These are phyloP conservation scores for Pseudanteris insignis DNA, from an alignment of 2,888 invertebrate genomes.

Conservation along the genomic window DNA sequence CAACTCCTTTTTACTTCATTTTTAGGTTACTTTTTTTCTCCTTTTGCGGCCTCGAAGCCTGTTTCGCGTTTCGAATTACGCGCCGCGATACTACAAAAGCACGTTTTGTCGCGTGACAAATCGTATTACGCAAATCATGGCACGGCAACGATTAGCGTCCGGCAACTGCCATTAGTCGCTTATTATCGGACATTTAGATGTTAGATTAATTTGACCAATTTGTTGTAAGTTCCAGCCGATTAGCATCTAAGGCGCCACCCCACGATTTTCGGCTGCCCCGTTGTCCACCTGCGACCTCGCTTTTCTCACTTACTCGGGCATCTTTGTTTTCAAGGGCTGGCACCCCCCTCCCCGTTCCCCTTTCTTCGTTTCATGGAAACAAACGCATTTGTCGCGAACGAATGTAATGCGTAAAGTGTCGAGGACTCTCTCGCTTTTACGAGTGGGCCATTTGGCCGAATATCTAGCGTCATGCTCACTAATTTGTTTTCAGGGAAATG, in stretches of 20 bases:
- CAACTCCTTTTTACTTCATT: not conserved
- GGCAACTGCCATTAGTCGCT: slow-evolving; percentile 47
- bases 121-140: slow-evolving; percentile 50
- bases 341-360: too few relatives aligned
- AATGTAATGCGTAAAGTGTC: too few relatives aligned
- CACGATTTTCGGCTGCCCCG: slow-evolving; percentile 7
- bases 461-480: too few relatives aligned
- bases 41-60: too few relatives aligned
- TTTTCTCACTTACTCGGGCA: not conserved
- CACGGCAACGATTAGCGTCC: slow-evolving; percentile 46
- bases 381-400: slow-evolving; percentile 1
- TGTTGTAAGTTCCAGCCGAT: slow-evolving; percentile 42
- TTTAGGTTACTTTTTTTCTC: not conserved
- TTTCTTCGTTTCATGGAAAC: not conserved
- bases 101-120: slow-evolving; percentile 51
- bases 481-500: too few relatives aligned
- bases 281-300: slow-evolving; percentile 15
- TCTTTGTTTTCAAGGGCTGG: not conserved
- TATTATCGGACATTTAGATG: slow-evolving; percentile 53
- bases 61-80: slow-evolving; percentile 15
- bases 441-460: too few relatives aligned
- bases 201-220: slow-evolving; percentile 52
- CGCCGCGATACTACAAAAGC: slow-evolving; percentile 23
- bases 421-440: too few relatives aligned
- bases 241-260: slow-evolving; percentile 17